Conservation (phyloP, 1,140 invertebrate species). For the Xylocopa sonorina region DNA sequence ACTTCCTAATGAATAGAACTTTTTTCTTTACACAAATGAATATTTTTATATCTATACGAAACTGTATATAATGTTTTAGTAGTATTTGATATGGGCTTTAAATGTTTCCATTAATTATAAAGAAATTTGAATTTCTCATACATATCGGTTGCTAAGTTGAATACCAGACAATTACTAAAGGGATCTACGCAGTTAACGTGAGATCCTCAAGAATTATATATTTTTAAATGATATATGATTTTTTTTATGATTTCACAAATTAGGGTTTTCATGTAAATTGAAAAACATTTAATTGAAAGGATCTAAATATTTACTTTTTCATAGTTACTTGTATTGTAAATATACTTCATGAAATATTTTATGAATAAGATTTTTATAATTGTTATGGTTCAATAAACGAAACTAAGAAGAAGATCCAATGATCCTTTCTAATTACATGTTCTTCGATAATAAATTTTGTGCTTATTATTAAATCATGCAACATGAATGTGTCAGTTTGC, state of each 20-base stretch:
- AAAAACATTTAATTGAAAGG: conserved; percentile 39
- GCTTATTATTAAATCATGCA: conserved; percentile 20
- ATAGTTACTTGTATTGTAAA: conserved; percentile 2
- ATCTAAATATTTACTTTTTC: not conserved
- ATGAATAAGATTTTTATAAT: not conserved
- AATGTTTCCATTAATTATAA: not conserved
- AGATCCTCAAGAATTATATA: conserved; percentile 1
- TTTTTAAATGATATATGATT: conserved; percentile 13
- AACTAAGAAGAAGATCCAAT: not conserved
- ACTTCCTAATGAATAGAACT: conserved; percentile 2
- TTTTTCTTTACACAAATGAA: conserved; percentile 11
- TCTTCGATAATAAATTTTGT: conserved; percentile 31
- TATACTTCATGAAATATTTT: not conserved
- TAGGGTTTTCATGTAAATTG: conserved; percentile 42
- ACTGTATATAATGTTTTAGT: not conserved
- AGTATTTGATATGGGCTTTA: not conserved
- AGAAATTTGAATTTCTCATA: not conserved
- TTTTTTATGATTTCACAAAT: conserved; percentile 18
- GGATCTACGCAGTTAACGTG: not conserved
- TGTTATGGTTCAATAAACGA: not conserved
- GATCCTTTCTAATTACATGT: conserved; percentile 34
- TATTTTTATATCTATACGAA: conserved; percentile 7
- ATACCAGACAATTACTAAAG: not conserved
- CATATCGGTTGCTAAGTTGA: not conserved
- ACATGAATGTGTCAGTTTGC: conserved; percentile 20